Conservation (phyloP, 2,888 invertebrate genomes). For the Cistogaster globosa region DNA sequence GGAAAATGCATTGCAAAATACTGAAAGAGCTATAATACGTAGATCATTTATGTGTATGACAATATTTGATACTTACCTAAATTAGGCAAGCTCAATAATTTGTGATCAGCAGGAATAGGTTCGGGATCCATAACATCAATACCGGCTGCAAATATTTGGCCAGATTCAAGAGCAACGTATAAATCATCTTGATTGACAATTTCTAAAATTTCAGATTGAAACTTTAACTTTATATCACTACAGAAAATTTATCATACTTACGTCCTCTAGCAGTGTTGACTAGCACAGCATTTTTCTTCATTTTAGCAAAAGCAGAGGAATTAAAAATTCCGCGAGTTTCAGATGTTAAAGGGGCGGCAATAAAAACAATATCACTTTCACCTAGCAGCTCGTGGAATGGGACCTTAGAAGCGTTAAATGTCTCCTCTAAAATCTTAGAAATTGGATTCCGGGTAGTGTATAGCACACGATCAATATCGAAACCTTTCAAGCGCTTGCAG, state of each 20-base stretch:
- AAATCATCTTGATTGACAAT: slow-evolving; percentile 93
- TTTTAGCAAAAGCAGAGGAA: slow-evolving; percentile 86
- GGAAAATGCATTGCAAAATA: too few species aligned
- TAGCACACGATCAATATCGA: slow-evolving; percentile 88
- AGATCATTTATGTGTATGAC: too few species aligned
- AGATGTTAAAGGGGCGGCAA: slow-evolving; percentile 86
- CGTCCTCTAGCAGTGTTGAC: slow-evolving; percentile 89
- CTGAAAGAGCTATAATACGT: too few species aligned
- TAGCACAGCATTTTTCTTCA: slow-evolving; percentile 89
- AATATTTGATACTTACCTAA: slow-evolving; percentile 85
- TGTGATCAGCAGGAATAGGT: slow-evolving; percentile 91
- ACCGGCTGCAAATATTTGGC: slow-evolving; percentile 93
- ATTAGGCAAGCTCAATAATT: slow-evolving; percentile 91
- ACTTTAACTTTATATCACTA: neutral
- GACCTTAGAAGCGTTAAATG: slow-evolving; percentile 86
- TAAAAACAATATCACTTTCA: slow-evolving; percentile 89
- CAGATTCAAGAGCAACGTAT: slow-evolving; percentile 88
- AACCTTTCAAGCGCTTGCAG: slow-evolving; percentile 88
- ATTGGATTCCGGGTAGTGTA: slow-evolving; percentile 89
- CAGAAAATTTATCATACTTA: slow-evolving; percentile 58
- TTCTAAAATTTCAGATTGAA: slow-evolving; percentile 79
- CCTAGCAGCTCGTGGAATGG: slow-evolving; percentile 86
- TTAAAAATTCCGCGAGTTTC: slow-evolving; percentile 89
- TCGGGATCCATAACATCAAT: slow-evolving; percentile 96
- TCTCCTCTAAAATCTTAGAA: slow-evolving; percentile 82